Percentiles rank a stretch among this genome's conserved stretches.
Evolutionary conservation across 2,113 vertebrate genomes (phyloP).

Genomic region (Oenanthe melanoleuca): DNA sequence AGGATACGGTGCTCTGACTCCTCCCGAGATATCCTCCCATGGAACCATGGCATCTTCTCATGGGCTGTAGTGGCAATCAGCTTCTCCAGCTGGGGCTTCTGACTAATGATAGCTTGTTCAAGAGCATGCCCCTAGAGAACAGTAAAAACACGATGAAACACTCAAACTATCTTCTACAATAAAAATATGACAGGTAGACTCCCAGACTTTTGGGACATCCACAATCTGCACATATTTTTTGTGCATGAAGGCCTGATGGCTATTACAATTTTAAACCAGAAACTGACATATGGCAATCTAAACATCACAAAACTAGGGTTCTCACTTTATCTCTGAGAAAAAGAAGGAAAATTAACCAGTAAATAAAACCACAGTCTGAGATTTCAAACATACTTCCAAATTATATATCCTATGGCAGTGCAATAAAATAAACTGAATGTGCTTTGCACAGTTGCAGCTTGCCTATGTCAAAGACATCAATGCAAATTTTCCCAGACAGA

Average conservation of each 20-base stretch:
- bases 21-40: slow-evolving; percentile 86
- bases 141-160: neutral
- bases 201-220: neutral
- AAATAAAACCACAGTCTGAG: neutral
- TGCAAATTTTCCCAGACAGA: neutral
- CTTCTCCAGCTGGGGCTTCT: slow-evolving; percentile 95
- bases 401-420: neutral
- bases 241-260: neutral
- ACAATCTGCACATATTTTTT: neutral
- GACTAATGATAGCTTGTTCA: slow-evolving; percentile 97
- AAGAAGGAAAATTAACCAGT: neutral
- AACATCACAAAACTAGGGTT: neutral
- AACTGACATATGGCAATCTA: neutral
- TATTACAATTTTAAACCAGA: neutral
- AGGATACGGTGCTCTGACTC: slow-evolving; percentile 87
- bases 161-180: neutral
- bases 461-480: neutral
- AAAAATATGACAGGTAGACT: neutral
- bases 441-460: neutral
- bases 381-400: neutral
- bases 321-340: neutral
- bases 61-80: slow-evolving; percentile 94
- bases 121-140: slow-evolving; percentile 84
- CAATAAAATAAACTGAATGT: neutral
- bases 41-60: slow-evolving; percentile 97